Conservation (phyloP, 2,113 vertebrate genomes). For the Tachysurus fulvidraco region DNA sequence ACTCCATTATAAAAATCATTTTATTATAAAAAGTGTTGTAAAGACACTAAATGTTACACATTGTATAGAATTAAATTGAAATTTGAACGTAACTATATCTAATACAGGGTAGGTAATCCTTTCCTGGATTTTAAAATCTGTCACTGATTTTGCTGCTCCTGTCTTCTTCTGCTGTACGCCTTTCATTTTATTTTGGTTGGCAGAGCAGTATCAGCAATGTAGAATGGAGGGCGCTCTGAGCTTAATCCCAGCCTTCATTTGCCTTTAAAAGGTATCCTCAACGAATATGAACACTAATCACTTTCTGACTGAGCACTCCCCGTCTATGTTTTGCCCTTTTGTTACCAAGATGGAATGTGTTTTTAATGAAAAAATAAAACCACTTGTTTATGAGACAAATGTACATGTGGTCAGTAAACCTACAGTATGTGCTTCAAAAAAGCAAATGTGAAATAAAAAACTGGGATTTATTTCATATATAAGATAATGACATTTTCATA, state of each 20-base stretch:
- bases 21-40: background rate
- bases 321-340: background rate
- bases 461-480: background rate
- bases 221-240: background rate
- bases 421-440: background rate
- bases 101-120: too few relatives aligned
- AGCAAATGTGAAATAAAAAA: background rate
- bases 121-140: too few relatives aligned
- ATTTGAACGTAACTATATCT: too few relatives aligned
- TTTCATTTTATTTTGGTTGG: conserved; percentile 30
- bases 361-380: background rate
- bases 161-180: background rate
- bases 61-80: too few relatives aligned
- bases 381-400: background rate
- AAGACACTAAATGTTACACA: too few relatives aligned
- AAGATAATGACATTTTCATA: background rate
- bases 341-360: background rate
- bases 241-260: conserved; percentile 14
- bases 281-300: conserved; percentile 24
- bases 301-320: conserved; percentile 15
- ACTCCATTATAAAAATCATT: background rate
- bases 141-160: background rate
- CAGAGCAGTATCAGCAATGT: background rate
- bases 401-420: background rate
- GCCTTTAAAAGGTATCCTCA: conserved; percentile 49